Evolutionary conservation across 2,888 invertebrate genomes (phyloP), one percentile per base, ranked within the genome.

Genomic region (Aquatica leii): DNA sequence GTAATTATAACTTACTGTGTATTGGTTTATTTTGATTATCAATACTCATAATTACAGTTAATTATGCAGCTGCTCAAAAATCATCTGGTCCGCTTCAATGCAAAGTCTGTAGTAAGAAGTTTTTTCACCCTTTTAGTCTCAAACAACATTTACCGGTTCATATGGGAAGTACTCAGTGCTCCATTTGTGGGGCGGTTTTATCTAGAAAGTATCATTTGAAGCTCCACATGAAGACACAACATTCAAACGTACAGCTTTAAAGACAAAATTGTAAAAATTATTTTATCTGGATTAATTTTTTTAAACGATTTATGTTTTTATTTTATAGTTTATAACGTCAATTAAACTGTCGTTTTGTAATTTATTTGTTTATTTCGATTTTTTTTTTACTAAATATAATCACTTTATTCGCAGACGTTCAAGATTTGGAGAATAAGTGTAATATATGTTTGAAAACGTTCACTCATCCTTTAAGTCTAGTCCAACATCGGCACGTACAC

Each of bases 71-170:
- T 6, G 6, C 24, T 6, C 2, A 24, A 24, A 24, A 24, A 24
- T 24, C 24, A 24, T 24, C 24, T 4, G 24, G 24, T 24, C 24
- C 24, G 24, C 24, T 24, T 1, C 21, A 53, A 18, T 53, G 53
- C 15, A 40, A 41, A 41, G 21, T 53, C 4, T 53, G 83, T 76
- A 81, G 80, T 77, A 82, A 82, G 78, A 80, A 79, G 59, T 83
- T 83, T 77, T 81, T 81, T 77, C 82, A 83, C 76, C 82, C 82
- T 71, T 80, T 83, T 75, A 83, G 83, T 74, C 80, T 84, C 77
- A 82, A 82, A 75, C 83, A 83, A 73, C 84, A 84, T 77, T 82
- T 83, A 79, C 83, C 83, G 68, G 80, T 81, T 74, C 84, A 84
- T 76, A 80, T 81, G 68, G 84, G 84, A 48, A 82, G 81, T 69